phyloP scores from a whole-genome alignment of 2,888 invertebrate genomes.

The Drosophila seclusa region DNA sequence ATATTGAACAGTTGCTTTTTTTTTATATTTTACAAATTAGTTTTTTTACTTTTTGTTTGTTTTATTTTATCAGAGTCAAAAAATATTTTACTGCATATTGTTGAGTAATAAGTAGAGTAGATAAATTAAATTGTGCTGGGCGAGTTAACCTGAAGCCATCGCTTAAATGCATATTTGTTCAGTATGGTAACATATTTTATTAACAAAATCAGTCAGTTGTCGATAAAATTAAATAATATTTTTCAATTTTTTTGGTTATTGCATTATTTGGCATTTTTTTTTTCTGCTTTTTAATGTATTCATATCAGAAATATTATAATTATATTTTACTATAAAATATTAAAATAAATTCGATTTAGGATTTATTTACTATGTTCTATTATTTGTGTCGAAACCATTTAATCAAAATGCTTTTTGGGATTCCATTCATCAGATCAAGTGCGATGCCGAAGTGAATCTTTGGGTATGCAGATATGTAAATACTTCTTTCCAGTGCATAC shows the following conservation, averaged over 20 bases:
- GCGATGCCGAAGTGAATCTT: background rate
- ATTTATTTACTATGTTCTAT: background rate
- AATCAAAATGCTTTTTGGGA: background rate
- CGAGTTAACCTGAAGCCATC: too few relatives aligned
- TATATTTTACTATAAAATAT: background rate
- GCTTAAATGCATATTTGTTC: too few relatives aligned
- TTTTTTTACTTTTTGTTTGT: background rate
- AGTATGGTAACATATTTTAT: too few relatives aligned
- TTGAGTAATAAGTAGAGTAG: background rate
- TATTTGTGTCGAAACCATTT: background rate
- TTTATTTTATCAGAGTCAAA: background rate
- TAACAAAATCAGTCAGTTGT: background rate
- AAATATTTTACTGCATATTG: background rate
- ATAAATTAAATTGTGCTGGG: too few relatives aligned
- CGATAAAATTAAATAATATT: background rate
- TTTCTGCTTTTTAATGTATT: background rate
- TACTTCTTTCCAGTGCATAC: constrained; percentile 31
- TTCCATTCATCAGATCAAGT: background rate
- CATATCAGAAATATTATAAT: background rate
- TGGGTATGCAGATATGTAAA: background rate
- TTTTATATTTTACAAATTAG: background rate
- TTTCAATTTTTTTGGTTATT: accelerated
- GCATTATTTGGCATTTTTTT: background rate
- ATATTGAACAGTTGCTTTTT: background rate
- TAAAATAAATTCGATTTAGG: background rate